Conservation (phyloP, 2,797 vertebrate genomes). For the Rachycentron canadum region DNA sequence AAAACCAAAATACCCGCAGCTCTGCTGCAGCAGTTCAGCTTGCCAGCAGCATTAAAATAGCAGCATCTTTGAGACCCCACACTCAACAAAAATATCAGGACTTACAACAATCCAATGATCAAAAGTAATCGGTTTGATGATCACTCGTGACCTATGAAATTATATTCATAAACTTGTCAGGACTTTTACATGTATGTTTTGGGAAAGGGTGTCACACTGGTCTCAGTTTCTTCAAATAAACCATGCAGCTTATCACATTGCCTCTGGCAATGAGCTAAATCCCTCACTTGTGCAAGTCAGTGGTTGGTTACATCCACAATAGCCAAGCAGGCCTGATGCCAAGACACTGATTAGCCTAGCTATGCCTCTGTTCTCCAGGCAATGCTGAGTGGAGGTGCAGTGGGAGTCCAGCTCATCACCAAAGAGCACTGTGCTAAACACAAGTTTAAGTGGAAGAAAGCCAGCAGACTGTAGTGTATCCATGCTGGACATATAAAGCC, state of each 20-base stretch:
- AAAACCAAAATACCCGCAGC: background rate
- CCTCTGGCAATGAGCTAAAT: constrained; percentile 66
- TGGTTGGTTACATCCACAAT: constrained; percentile 75
- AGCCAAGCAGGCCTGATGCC: constrained; percentile 75
- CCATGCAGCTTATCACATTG: constrained; percentile 51
- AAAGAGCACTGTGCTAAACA: constrained; percentile 79
- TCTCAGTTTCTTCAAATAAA: constrained; percentile 64
- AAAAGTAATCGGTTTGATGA: constrained; percentile 32
- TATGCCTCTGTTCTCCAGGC: constrained; percentile 77
- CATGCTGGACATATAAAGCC: constrained; percentile 82
- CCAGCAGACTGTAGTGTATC: constrained; percentile 78
- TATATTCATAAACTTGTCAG: constrained; percentile 1
- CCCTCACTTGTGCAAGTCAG: constrained; percentile 70
- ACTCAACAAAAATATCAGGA: background rate
- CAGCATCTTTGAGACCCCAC: background rate
- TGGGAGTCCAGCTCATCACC: constrained; percentile 80
- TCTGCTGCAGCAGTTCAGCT: constrained; percentile 1
- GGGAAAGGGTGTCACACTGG: constrained; percentile 18
- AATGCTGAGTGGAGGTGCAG: constrained; percentile 71
- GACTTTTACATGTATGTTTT: background rate
- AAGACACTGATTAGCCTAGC: constrained; percentile 82
- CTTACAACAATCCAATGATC: background rate
- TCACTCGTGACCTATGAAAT: background rate
- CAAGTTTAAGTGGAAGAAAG: constrained; percentile 84
- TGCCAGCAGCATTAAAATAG: constrained; percentile 4